Conservation (phyloP, 2,113 vertebrate genomes). For the Rhodinocichla rosea region DNA sequence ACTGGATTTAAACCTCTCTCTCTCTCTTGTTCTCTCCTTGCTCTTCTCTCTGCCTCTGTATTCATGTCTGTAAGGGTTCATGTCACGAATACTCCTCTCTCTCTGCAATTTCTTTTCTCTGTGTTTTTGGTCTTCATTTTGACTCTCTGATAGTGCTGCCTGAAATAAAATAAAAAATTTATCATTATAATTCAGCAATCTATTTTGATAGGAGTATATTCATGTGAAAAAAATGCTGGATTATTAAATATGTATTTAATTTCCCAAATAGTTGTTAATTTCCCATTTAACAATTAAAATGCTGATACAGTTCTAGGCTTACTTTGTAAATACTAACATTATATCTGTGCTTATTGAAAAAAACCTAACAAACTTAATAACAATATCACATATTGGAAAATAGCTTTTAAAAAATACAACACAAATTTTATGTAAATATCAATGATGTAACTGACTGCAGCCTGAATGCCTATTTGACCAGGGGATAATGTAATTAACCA, state of each 20-base stretch:
- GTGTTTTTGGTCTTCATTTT: constrained; percentile 64
- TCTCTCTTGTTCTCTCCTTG: constrained; percentile 60
- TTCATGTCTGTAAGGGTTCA: constrained; percentile 7
- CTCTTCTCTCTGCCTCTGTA: constrained; percentile 40
- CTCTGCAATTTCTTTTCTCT: constrained; percentile 56
- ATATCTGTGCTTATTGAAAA: neutral
- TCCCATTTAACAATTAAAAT: neutral
- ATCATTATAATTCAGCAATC: neutral
- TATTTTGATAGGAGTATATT: neutral
- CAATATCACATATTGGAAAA: neutral
- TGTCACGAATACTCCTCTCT: constrained; percentile 7
- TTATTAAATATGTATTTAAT: neutral
- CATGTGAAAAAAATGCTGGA: neutral
- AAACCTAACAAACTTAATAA: neutral
- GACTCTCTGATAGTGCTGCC: constrained; percentile 30
- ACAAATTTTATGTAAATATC: neutral
- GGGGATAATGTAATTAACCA: neutral
- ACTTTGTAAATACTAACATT: neutral
- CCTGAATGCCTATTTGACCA: neutral
- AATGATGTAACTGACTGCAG: neutral
- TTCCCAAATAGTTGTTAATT: neutral
- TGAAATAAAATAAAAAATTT: neutral
- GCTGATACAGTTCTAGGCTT: neutral
- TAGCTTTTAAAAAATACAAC: neutral
- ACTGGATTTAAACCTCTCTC: constrained; percentile 48